A percentile compares a stretch with the other conserved stretches of the same genome.
These are phyloP conservation scores for Alitta virens DNA, from an alignment of 2,888 invertebrate genomes.

Conservation along the genomic window DNA sequence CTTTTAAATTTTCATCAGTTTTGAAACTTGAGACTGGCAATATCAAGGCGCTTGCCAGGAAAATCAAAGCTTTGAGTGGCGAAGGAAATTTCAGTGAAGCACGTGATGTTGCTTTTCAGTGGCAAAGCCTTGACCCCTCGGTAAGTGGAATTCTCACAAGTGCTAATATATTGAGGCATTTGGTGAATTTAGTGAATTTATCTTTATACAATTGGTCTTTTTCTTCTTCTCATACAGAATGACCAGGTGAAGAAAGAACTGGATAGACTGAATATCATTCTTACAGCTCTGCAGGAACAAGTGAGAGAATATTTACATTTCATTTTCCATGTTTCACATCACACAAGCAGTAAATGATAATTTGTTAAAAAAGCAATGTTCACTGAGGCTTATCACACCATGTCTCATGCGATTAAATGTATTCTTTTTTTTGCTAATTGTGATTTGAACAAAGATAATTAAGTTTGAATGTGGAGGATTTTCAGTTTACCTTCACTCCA, in stretches of 20 bases:
- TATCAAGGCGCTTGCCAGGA: slow-evolving; percentile 45
- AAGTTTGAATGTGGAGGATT: too few species aligned
- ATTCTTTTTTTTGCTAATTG: too few species aligned
- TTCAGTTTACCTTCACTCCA: too few species aligned
- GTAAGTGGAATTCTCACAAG: slow-evolving; percentile 27
- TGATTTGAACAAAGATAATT: too few species aligned
- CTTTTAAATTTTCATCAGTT: slow-evolving; percentile 33
- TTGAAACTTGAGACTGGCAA: slow-evolving; percentile 32
- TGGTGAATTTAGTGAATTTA: too few species aligned
- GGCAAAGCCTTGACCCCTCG: slow-evolving; percentile 41
- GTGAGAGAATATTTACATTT: slow-evolving; percentile 32
- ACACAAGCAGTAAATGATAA: too few species aligned
- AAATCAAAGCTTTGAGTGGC: slow-evolving; percentile 46
- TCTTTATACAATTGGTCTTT: too few species aligned
- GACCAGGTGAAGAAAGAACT: slow-evolving; percentile 41
- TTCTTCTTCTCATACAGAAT: slow-evolving; percentile 32
- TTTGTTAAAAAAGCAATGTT: too few species aligned
- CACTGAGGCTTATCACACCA: too few species aligned
- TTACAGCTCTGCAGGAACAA: slow-evolving; percentile 43
- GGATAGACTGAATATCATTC: slow-evolving; percentile 42
- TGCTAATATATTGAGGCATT: too few species aligned
- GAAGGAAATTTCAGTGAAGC: slow-evolving; percentile 46
- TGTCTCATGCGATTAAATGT: too few species aligned
- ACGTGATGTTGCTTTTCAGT: slow-evolving; percentile 37
- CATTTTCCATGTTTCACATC: too few species aligned